Conservation (phyloP, 2,797 vertebrate species). For the Sebastes steindachneri region DNA sequence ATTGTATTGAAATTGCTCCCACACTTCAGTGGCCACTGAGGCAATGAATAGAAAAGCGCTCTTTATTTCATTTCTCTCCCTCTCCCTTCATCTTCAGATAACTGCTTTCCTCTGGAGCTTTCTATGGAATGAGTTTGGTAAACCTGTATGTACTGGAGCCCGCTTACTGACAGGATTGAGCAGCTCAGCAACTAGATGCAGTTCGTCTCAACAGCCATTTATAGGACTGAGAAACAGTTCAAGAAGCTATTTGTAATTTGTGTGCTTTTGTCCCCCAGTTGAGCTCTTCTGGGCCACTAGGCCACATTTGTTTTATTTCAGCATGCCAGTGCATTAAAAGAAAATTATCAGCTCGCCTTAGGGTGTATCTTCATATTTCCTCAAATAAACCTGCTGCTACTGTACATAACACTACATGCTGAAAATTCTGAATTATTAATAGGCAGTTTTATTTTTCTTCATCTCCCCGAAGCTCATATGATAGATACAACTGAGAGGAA, state of each 20-base stretch:
- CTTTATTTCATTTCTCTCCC: conserved; percentile 68
- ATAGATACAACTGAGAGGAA: conserved; percentile 61
- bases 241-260: conserved; percentile 53
- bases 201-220: conserved; percentile 33
- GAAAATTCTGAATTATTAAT: conserved; percentile 78
- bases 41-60: conserved; percentile 82
- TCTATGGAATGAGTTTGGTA: conserved; percentile 59
- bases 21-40: conserved; percentile 87
- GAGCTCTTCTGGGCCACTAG: conserved; percentile 19
- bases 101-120: conserved; percentile 57
- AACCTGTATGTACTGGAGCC: conserved; percentile 38
- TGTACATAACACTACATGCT: conserved; percentile 71
- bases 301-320: conserved; percentile 51
- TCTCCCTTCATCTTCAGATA: conserved; percentile 70
- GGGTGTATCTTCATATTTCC: conserved; percentile 64
- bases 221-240: conserved; percentile 29
- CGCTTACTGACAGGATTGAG: conserved; percentile 33
- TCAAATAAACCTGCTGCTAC: conserved; percentile 70
- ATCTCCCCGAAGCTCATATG: conserved; percentile 51
- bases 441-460: conserved; percentile 63
- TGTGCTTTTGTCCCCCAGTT: conserved; percentile 37
- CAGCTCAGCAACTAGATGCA: conserved; percentile 28
- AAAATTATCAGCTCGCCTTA: conserved; percentile 17
- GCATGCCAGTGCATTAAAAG: conserved; percentile 32
- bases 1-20: conserved; percentile 88